Evolutionary conservation across 2,113 vertebrate genomes (phyloP).

Genomic region (Collichthys lucidus): DNA sequence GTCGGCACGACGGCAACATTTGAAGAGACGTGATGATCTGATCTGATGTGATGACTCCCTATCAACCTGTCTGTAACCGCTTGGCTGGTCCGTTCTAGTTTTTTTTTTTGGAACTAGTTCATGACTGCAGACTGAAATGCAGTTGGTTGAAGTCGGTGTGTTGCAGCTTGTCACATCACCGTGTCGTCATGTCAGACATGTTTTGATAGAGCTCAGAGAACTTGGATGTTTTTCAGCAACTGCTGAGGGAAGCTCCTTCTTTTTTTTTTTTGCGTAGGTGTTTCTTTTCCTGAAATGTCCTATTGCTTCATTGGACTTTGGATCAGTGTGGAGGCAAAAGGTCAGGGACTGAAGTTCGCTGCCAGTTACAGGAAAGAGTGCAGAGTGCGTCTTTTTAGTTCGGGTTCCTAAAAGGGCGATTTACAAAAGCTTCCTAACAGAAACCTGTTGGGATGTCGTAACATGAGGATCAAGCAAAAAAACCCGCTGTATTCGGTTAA

Average conservation of each 20-base stretch:
- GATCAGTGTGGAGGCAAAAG: conserved; percentile 67
- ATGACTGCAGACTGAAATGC: conserved; percentile 10
- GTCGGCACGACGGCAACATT: neutral
- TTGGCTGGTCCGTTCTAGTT: neutral
- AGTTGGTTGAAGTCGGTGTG: conserved; percentile 23
- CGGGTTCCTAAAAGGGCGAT: conserved; percentile 62
- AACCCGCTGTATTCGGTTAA: conserved; percentile 7
- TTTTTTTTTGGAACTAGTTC: neutral
- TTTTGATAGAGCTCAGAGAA: conserved; percentile 47
- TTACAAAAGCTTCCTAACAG: conserved; percentile 39
- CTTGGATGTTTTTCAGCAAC: conserved; percentile 22
- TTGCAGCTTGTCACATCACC: conserved; percentile 57
- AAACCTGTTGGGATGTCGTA: conserved; percentile 43
- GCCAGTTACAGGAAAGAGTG: conserved; percentile 57
- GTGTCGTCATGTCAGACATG: conserved; percentile 45
- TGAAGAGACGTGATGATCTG: neutral
- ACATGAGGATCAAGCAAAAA: conserved; percentile 29
- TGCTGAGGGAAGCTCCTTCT: conserved; percentile 17
- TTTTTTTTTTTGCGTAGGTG: conserved; percentile 53
- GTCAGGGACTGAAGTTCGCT: conserved; percentile 70
- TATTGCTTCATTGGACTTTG: conserved; percentile 76
- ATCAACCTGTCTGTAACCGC: neutral
- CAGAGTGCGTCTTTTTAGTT: conserved; percentile 63
- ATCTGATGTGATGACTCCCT: conserved; percentile 1
- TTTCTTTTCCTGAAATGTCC: conserved; percentile 68